Percentiles rank a stretch among this genome's conserved stretches.
phyloP scores from a whole-genome alignment of 2,797 vertebrate genomes.

The Coregonus ussuriensis region DNA sequence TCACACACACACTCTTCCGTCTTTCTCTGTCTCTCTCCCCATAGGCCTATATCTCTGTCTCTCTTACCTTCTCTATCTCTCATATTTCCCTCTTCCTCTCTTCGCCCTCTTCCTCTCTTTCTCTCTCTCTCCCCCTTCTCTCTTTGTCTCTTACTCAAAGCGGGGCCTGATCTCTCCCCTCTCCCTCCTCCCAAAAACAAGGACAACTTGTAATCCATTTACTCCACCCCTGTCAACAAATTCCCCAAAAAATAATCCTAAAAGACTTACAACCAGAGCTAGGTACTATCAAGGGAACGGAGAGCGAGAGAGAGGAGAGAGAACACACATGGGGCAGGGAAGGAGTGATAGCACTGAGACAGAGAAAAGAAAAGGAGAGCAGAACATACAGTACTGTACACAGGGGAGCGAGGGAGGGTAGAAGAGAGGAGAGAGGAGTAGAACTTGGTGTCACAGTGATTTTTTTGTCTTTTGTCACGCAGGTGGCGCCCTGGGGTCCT shows the following conservation, averaged over 20 bases:
- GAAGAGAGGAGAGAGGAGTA: constrained; percentile 3
- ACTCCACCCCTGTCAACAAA: constrained; percentile 74
- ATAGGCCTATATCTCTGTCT: not conserved
- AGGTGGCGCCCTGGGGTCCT: constrained; percentile 77
- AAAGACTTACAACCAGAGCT: constrained; percentile 68
- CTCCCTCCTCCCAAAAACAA: constrained; percentile 69
- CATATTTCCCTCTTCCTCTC: constrained; percentile 50
- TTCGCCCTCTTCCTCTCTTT: constrained; percentile 30
- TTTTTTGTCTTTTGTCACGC: constrained; percentile 70
- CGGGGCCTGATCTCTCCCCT: constrained; percentile 60
- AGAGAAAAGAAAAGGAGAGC: constrained; percentile 8
- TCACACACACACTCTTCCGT: not conserved
- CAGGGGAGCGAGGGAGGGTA: constrained; percentile 18
- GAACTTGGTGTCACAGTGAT: constrained; percentile 62
- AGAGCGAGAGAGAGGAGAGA: constrained; percentile 31
- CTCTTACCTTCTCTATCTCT: constrained; percentile 28
- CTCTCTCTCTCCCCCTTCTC: constrained; percentile 34
- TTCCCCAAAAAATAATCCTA: constrained; percentile 73
- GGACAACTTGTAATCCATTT: constrained; percentile 82
- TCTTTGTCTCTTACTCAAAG: constrained; percentile 60
- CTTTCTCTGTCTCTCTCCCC: no score
- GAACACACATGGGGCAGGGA: constrained; percentile 30
- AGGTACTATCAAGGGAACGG: constrained; percentile 63
- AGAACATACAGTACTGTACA: constrained; percentile 21
- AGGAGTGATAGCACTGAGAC: constrained; percentile 43